A percentile compares a stretch with the other conserved stretches of the same genome.
These are phyloP conservation scores for Patiria pectinifera DNA, from an alignment of 53 echinoderm and acorn worm genomes.

Conservation along the genomic window DNA sequence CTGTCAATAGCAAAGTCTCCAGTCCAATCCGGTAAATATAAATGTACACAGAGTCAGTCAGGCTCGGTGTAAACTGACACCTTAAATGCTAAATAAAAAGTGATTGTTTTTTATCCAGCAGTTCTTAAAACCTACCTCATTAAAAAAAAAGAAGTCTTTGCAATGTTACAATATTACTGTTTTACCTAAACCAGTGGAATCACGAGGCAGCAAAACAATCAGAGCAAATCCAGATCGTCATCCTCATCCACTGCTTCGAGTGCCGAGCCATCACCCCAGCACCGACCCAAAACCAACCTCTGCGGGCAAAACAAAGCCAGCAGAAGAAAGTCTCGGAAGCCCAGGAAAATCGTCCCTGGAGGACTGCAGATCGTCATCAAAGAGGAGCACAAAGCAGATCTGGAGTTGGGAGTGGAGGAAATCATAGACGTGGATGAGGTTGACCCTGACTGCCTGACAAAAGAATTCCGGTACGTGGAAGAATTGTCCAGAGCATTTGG, in stretches of 20 bases:
- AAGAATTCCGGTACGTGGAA: not conserved
- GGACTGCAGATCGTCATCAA: not conserved
- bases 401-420: not conserved
- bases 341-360: not conserved
- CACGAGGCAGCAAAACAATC: not conserved
- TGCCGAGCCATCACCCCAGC: not conserved
- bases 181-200: not conserved
- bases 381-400: not conserved
- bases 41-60: not conserved
- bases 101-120: too few relatives aligned
- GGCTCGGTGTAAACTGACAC: not conserved
- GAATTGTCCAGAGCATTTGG: too few relatives aligned
- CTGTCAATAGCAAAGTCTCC: constrained; percentile 55
- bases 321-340: not conserved
- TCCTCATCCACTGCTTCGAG: not conserved
- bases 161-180: not conserved
- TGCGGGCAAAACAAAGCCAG: not conserved
- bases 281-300: not conserved
- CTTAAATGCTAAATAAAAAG: too few relatives aligned
- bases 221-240: not conserved
- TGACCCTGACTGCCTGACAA: not conserved
- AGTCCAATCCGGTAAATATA: constrained; percentile 64
- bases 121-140: too few relatives aligned
- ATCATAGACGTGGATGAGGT: constrained; percentile 25
- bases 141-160: too few relatives aligned